phyloP scores from a whole-genome alignment of 2,113 vertebrate species.

The Ginglymostoma cirratum region DNA sequence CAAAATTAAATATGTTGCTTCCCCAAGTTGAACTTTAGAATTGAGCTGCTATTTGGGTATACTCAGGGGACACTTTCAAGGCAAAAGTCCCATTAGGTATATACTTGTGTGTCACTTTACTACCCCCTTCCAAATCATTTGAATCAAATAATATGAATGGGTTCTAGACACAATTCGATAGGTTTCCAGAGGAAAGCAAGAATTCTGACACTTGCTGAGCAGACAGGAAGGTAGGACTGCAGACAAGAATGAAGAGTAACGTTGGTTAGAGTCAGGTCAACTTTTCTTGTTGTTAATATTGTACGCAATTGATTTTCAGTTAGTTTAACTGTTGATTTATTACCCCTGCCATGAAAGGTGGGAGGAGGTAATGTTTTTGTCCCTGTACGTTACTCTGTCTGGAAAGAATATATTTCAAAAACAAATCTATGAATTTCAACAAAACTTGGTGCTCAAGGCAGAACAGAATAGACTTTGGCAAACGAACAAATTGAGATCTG shows the following conservation, averaged over 20 bases:
- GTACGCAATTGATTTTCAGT: conserved; percentile 8
- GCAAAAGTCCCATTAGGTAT: background rate
- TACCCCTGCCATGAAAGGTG: background rate
- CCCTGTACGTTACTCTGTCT: too few species aligned
- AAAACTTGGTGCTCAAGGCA: too few species aligned
- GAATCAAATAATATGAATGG: background rate
- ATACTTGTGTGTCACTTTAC: background rate
- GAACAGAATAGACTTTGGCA: too few species aligned
- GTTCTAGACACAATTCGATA: background rate
- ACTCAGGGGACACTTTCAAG: background rate
- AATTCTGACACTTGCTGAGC: background rate
- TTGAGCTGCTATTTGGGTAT: background rate
- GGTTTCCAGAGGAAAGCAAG: background rate
- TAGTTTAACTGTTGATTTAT: background rate
- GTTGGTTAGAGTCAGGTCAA: background rate
- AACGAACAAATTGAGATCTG: too few species aligned
- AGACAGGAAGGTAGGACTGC: background rate
- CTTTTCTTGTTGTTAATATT: background rate
- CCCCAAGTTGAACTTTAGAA: background rate
- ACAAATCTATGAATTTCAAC: too few species aligned
- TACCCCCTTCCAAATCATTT: background rate
- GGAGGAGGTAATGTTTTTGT: too few species aligned
- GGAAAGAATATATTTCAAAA: too few species aligned
- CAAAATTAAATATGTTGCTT: background rate
- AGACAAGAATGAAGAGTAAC: background rate